Evolutionary conservation across 2,888 invertebrate species (phyloP).

Genomic region (Lasioglossum lativentre): DNA sequence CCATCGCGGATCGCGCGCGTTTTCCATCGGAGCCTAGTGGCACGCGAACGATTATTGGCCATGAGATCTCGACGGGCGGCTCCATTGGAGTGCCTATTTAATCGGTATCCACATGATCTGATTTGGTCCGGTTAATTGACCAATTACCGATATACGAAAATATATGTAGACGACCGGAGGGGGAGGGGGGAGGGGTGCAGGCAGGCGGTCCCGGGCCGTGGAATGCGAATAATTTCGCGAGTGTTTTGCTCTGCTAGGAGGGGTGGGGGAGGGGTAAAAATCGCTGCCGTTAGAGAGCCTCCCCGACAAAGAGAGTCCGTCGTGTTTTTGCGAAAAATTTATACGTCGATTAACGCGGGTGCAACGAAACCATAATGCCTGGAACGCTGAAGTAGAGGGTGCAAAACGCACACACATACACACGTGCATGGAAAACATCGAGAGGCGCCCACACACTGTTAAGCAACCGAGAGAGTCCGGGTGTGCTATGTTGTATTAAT

Average conservation of each 20-base stretch:
- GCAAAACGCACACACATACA: not conserved
- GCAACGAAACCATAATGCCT: slow-evolving; percentile 45
- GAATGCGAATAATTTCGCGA: not conserved
- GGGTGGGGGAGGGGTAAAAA: too few species aligned
- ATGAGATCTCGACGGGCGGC: slow-evolving; percentile 46
- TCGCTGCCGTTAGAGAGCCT: too few species aligned
- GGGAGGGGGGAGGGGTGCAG: not conserved
- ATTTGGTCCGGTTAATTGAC: slow-evolving; percentile 50
- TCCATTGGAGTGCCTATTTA: slow-evolving; percentile 48
- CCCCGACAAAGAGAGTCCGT: not conserved
- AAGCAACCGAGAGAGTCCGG: slow-evolving; percentile 30
- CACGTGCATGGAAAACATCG: slow-evolving; percentile 15
- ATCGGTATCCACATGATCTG: slow-evolving; percentile 43
- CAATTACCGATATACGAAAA: slow-evolving; percentile 21
- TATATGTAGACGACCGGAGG: not conserved
- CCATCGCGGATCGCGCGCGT: slow-evolving; percentile 43
- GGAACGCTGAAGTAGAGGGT: slow-evolving; percentile 32
- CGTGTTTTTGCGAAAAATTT: slow-evolving; percentile 10
- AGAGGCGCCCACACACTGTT: slow-evolving; percentile 26
- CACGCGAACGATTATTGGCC: slow-evolving; percentile 46
- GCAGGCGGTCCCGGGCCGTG: not conserved
- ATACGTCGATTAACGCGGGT: slow-evolving; percentile 24
- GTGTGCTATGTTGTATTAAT: slow-evolving; percentile 74
- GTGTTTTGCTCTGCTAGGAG: not conserved
- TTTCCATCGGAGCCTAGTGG: slow-evolving; percentile 49